Conservation (phyloP, 2,797 vertebrate species). For the Peromyscus eremicus region DNA sequence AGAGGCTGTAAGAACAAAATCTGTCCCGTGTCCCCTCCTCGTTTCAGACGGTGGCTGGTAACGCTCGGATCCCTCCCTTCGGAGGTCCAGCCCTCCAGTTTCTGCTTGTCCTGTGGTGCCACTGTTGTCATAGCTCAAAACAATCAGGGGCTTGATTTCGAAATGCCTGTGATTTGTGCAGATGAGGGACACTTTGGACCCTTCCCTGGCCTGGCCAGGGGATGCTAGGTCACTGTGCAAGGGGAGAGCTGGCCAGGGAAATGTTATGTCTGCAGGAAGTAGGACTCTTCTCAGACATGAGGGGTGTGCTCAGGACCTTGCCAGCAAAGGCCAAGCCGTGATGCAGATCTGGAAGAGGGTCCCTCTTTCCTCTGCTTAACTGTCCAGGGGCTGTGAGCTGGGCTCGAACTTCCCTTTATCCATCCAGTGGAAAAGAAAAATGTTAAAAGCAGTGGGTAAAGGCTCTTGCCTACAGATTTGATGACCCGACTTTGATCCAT, state of each 20-base stretch:
- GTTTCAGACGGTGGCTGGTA: background rate
- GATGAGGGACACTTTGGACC: background rate
- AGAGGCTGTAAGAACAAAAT: background rate
- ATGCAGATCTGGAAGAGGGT: background rate
- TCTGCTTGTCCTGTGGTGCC: background rate
- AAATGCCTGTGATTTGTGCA: background rate
- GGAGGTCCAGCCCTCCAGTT: background rate
- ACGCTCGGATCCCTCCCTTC: background rate
- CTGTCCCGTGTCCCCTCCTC: too few relatives aligned
- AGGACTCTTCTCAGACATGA: background rate
- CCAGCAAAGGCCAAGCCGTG: background rate
- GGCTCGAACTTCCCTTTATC: background rate
- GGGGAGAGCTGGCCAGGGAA: background rate
- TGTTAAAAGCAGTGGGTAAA: background rate
- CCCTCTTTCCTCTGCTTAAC: background rate
- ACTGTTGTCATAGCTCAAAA: background rate
- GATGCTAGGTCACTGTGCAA: fast-evolving
- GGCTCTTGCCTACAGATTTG: background rate
- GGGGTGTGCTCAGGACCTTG: background rate
- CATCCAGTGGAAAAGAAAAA: background rate
- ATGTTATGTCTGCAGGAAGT: background rate
- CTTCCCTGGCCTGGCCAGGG: background rate
- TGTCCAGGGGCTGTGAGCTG: background rate
- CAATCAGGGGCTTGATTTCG: background rate
- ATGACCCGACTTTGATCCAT: background rate